Evolutionary conservation across 2,888 invertebrate genomes (phyloP).

Genomic region (Cryptophagus acutangulus): DNA sequence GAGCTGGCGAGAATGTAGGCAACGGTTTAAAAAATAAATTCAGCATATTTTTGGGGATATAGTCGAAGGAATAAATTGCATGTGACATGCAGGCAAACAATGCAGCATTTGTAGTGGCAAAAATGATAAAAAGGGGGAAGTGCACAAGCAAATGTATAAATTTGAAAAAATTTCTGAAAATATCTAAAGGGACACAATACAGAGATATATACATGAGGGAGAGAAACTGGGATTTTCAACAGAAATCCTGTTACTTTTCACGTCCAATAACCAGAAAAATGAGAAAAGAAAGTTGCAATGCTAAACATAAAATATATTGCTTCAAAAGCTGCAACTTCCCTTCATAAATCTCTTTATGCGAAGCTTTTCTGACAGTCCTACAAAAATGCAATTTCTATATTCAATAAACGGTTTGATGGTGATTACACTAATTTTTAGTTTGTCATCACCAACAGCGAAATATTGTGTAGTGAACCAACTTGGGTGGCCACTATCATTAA

Average conservation of each 20-base stretch:
- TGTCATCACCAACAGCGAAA: background rate
- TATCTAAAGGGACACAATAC: constrained; percentile 35
- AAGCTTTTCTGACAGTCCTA: background rate
- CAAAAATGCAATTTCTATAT: background rate
- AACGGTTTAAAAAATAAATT: too few relatives aligned
- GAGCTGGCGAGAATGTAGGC: too few relatives aligned
- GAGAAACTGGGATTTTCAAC: constrained; percentile 34
- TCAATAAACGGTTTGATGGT: background rate
- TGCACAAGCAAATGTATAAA: too few relatives aligned
- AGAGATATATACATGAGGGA: constrained; percentile 32
- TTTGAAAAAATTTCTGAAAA: too few relatives aligned
- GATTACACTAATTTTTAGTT: too few relatives aligned
- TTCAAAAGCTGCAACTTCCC: too few relatives aligned
- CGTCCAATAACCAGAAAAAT: constrained; percentile 37
- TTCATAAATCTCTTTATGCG: too few relatives aligned
- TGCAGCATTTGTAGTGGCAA: too few relatives aligned
- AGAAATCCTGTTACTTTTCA: constrained; percentile 37
- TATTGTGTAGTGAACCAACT: background rate
- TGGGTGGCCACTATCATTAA: constrained; percentile 10
- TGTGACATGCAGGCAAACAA: too few relatives aligned
- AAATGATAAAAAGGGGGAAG: too few relatives aligned
- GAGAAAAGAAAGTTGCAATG: constrained; percentile 27
- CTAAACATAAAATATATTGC: constrained; percentile 26
- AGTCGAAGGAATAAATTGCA: too few relatives aligned
- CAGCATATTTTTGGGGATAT: too few relatives aligned